Evolutionary conservation across 2,113 vertebrate genomes (phyloP).

Genomic region (Macquaria ambigua): DNA sequence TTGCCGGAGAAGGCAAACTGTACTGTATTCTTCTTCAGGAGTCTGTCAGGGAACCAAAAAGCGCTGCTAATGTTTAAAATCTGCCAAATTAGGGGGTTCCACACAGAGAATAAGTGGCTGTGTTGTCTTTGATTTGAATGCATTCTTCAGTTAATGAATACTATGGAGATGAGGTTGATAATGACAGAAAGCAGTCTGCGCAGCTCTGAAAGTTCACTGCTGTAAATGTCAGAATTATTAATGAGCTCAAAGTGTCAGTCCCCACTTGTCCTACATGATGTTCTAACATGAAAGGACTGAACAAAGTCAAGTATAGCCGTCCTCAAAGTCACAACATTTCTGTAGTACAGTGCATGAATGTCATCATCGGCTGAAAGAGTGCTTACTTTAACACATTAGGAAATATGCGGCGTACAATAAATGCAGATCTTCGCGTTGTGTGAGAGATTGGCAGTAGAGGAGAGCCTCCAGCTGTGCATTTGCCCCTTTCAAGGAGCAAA

Average conservation of each 20-base stretch:
- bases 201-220: constrained; percentile 65
- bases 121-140: constrained; percentile 59
- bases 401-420: constrained; percentile 13
- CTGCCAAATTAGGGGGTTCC: constrained; percentile 39
- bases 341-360: background rate
- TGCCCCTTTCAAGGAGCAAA: constrained; percentile 60
- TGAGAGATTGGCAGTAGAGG: constrained; percentile 31
- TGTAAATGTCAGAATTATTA: constrained; percentile 74
- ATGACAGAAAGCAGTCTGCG: constrained; percentile 59
- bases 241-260: constrained; percentile 47
- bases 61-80: constrained; percentile 45
- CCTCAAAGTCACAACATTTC: constrained; percentile 27
- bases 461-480: constrained; percentile 47
- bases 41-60: constrained; percentile 48
- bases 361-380: constrained; percentile 13
- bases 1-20: constrained; percentile 45
- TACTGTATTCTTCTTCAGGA: constrained; percentile 43
- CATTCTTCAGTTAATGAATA: constrained; percentile 62
- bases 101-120: constrained; percentile 15
- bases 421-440: constrained; percentile 14
- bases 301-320: constrained; percentile 36
- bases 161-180: constrained; percentile 57
- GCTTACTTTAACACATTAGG: constrained; percentile 31
- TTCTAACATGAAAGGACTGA: constrained; percentile 41
- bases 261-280: constrained; percentile 46